These are phyloP conservation scores for Plodia interpunctella DNA, from an alignment of 1,140 invertebrate genomes.

Conservation along the genomic window DNA sequence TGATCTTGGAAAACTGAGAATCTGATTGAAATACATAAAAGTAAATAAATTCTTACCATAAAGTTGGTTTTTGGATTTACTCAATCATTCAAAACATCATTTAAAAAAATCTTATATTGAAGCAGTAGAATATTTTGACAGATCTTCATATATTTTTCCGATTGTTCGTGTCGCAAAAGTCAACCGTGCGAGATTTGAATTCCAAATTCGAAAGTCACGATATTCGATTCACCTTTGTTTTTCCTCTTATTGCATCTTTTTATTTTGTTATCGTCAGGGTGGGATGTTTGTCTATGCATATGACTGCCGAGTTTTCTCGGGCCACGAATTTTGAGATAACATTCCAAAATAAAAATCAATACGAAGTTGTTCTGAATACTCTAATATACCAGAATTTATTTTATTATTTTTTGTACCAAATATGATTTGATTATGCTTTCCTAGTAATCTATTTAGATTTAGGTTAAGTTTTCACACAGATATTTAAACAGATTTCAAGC, in stretches of 20 bases:
- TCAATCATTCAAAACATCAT: no score
- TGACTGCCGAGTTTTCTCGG: constrained; percentile 22
- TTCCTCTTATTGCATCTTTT: constrained; percentile 72
- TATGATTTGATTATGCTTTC: no score
- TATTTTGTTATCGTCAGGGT: constrained; percentile 62
- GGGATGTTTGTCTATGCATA: constrained; percentile 67
- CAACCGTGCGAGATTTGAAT: constrained; percentile 74
- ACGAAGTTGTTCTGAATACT: not conserved
- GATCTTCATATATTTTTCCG: constrained; percentile 14
- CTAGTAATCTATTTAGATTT: no score
- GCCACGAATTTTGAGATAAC: constrained; percentile 2
- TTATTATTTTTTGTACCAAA: no score
- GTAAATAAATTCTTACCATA: no score
- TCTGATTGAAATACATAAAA: no score
- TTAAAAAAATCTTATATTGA: no score
- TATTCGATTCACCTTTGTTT: constrained; percentile 71
- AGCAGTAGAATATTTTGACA: not conserved
- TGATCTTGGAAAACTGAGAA: no score
- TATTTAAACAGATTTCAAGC: no score
- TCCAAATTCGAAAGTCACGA: constrained; percentile 66
- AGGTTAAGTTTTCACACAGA: no score
- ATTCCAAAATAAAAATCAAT: not conserved
- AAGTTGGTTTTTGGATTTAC: no score
- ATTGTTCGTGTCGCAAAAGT: constrained; percentile 36
- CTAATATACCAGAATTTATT: not conserved